Conservation (phyloP, 2,797 vertebrate genomes). For the Saxicola maurus region DNA sequence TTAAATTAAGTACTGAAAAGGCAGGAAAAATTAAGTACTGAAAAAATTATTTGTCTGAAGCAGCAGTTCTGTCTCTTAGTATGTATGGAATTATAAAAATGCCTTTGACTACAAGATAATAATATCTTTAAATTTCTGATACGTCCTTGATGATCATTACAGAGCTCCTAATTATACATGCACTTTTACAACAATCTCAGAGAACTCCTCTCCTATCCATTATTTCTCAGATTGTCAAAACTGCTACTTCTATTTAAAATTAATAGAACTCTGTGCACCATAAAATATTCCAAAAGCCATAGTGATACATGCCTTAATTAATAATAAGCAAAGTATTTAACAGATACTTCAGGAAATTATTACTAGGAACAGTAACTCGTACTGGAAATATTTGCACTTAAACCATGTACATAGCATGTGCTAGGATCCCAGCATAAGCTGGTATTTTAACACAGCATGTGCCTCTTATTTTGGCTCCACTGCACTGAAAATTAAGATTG, state of each 20-base stretch:
- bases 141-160: not conserved
- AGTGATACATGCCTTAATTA: not conserved
- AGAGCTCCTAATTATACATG: not conserved
- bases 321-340: not conserved
- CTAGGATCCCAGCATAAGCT: not conserved
- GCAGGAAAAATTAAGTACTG: not conserved
- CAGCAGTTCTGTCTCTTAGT: not conserved
- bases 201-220: not conserved
- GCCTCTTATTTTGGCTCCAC: not conserved
- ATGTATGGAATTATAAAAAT: not conserved
- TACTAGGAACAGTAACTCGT: not conserved
- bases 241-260: not conserved
- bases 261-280: not conserved
- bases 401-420: rapidly evolving
- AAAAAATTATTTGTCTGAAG: not conserved
- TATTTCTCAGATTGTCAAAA: not conserved
- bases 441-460: not conserved
- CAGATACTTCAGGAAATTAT: not conserved
- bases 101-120: not conserved
- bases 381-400: not conserved
- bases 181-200: rapidly evolving
- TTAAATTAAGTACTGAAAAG: not conserved
- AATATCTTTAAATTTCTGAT: not conserved
- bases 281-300: not conserved
- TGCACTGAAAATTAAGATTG: not conserved